Evolutionary conservation across 30 jellyfish, hydroid and myxozoan species (phyloP), one percentile per base, ranked within the genome.

Genomic region (Aurelia coerulea): DNA sequence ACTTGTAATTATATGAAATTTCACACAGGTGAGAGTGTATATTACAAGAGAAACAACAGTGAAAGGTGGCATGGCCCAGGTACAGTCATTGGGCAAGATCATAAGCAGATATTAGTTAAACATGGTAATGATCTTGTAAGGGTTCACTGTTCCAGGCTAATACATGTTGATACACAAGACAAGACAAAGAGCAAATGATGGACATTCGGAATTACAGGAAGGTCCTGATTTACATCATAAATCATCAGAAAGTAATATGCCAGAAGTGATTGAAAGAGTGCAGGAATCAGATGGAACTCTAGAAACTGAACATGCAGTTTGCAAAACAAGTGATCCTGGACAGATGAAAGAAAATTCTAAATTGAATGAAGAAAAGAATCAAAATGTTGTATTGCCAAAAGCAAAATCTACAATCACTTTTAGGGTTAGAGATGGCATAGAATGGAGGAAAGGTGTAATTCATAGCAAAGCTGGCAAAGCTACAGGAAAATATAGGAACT

Each of bases 401-500:
- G 53, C 42, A 51, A 73, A 73, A 73, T 41, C 70, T 50, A 49
- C 84, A 46, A 51, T 73, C 16, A 73, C 70, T 73, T 46, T 51
- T 6, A 73, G 72, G 66, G 62, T 62, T 64, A 54, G 69, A 41
- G 90, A 80, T 80, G 83, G 33, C 58, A 68, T 33, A 33, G 81
- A 51, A 37, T 80, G 83, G 83, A 80, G 66, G 72, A 51, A 80
- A 63, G 83, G 71, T 49, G 90, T 29, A 66, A 46, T 80, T 62
- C 71, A 72, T 65, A 62, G 83, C 33, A 74, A 78, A 73, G 94
- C 89, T 53, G 94, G 89, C 56, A 84, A 84, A 65, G 82, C 84
- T 58, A 59, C 6, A 59, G 68, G 68, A 19, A 59, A 59, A 59
- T 59, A 59, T 59, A 39, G 50, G 50, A 39, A 39, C 5, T 39